These are phyloP conservation scores for Homalodisca vitripennis DNA, from an alignment of 1,140 invertebrate species.

Conservation along the genomic window DNA sequence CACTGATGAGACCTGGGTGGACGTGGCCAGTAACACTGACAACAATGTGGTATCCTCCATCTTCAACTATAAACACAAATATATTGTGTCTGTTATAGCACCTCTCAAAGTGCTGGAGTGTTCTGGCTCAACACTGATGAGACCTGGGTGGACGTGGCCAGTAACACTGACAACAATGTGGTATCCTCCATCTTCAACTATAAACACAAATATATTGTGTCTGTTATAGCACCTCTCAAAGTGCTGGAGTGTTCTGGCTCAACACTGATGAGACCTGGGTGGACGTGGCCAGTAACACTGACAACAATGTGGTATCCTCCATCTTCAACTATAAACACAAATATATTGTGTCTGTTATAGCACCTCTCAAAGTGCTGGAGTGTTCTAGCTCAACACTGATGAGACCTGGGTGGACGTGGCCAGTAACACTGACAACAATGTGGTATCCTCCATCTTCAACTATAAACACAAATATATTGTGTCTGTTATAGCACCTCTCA, in stretches of 20 bases:
- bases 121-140: conserved; percentile 99
- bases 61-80: no score
- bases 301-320: conserved; percentile 75
- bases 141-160: conserved; percentile 96
- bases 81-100: no score
- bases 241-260: conserved; percentile 93
- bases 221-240: conserved; percentile 73
- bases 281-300: conserved; percentile 78
- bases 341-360: no score
- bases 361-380: conserved; percentile 74
- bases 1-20: conserved; percentile 98
- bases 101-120: conserved; percentile 78
- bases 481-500: conserved; percentile 66
- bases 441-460: conserved; percentile 80
- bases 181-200: conserved; percentile 80
- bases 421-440: conserved; percentile 67
- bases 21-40: conserved; percentile 74
- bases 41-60: conserved; percentile 78
- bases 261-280: conserved; percentile 99
- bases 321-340: conserved; percentile 80
- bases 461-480: no score
- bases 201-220: no score
- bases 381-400: conserved; percentile 97
- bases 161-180: conserved; percentile 68
- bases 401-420: conserved; percentile 98